These are phyloP conservation scores for Dryas iulia DNA, from an alignment of 1,140 invertebrate genomes.

Conservation along the genomic window DNA sequence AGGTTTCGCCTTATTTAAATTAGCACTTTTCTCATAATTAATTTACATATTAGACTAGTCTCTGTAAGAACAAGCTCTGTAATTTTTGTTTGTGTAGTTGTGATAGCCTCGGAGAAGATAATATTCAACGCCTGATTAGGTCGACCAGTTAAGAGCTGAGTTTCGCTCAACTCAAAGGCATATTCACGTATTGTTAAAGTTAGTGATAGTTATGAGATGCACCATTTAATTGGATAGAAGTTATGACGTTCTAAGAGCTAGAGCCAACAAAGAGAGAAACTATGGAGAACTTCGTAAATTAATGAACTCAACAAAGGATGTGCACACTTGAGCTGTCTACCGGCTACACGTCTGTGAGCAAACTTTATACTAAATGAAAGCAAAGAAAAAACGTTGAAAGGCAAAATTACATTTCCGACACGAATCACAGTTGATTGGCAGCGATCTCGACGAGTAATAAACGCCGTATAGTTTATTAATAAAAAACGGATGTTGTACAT, in stretches of 20 bases:
- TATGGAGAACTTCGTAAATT: conserved; percentile 6
- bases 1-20: no score
- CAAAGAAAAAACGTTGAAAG: not conserved
- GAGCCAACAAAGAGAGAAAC: conserved; percentile 17
- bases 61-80: no score
- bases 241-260: conserved; percentile 1
- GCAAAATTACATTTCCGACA: not conserved
- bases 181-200: not conserved
- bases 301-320: conserved; percentile 18
- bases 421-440: not conserved
- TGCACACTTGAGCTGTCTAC: conserved; percentile 11
- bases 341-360: not conserved
- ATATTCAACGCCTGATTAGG: no score
- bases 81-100: no score
- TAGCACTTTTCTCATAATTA: no score
- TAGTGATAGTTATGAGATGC: not conserved
- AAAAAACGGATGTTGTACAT: not conserved
- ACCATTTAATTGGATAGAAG: conserved; percentile 7
- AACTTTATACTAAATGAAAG: not conserved
- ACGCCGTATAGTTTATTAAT: not conserved
- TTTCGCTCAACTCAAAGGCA: no score
- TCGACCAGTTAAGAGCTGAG: no score
- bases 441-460: not conserved
- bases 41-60: no score
- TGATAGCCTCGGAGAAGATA: no score